Evolutionary conservation across 2,888 invertebrate genomes (phyloP).

Genomic region (Watsonalla cultraria): DNA sequence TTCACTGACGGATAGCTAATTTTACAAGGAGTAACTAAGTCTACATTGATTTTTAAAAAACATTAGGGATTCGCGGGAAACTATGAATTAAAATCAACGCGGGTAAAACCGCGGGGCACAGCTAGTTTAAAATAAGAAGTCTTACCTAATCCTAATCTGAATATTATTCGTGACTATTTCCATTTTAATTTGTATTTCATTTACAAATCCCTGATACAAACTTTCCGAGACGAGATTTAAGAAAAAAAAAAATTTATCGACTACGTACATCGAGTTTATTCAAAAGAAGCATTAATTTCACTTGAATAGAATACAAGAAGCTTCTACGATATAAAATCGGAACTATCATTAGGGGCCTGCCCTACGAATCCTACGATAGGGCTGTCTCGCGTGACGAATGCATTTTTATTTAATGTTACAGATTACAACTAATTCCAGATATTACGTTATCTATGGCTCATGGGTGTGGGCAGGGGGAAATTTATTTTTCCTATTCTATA

Average conservation of each 20-base stretch:
- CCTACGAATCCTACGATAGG: constrained; percentile 29
- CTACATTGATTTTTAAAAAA: too few relatives aligned
- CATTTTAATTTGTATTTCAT: too few relatives aligned
- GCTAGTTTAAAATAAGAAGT: too few relatives aligned
- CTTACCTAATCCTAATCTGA: too few relatives aligned
- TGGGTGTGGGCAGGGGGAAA: constrained; percentile 19
- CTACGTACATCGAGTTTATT: not conserved
- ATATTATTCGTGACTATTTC: not conserved
- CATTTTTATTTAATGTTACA: constrained; percentile 40
- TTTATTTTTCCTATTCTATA: not conserved
- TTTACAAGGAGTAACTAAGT: too few relatives aligned
- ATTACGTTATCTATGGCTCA: constrained; percentile 1
- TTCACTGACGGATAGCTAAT: too few relatives aligned
- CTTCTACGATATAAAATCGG: constrained; percentile 23
- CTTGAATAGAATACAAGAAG: constrained; percentile 5
- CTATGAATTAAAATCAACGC: too few relatives aligned
- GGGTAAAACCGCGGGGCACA: too few relatives aligned
- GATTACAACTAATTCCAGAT: constrained; percentile 38
- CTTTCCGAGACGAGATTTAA: not conserved
- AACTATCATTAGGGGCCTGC: constrained; percentile 14
- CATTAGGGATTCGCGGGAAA: too few relatives aligned
- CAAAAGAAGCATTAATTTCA: not conserved
- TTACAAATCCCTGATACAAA: not conserved
- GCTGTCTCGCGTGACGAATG: constrained; percentile 52
- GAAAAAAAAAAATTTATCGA: not conserved